Base-by-base conservation (phyloP, 2,888 invertebrate genomes). In the Romanomermis culicivorax region DNA sequence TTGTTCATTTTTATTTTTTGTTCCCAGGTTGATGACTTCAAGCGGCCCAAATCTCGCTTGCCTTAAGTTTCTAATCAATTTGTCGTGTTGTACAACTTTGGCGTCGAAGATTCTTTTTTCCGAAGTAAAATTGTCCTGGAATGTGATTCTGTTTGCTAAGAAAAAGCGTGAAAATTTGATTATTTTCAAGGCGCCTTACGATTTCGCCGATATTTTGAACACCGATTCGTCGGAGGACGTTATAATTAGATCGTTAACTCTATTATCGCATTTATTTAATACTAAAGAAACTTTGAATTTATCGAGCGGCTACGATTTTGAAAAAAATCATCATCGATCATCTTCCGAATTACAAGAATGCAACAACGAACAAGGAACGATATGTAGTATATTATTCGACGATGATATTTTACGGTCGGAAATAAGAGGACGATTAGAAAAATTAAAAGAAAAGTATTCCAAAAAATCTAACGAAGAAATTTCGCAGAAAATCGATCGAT, bases 101-200 rank as follows among this genome's bases (percentile, higher is more conserved):
- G 72, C 77, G 52, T 76, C 75, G 11, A 72, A 74, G 61, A 66
- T 77, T 45, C 65, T 77, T 53, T 75, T 76, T 56, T 75, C 76
- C 51, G 74, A 76, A 72, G 77, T 77, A 64, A 60, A 59, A 48
- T 27, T 11, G 23, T 7, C 7, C 7, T 7, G 11, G 47, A 7
- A 7, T 7, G 14, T 7, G 47, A 45, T 11, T 36, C 17, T 36
- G 47, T 7, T 23, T 20, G 47, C 47, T 7, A 23, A 45, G 17
- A 17, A 11, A 7, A 45, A 4, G 47, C 23, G n/a, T n/a, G n/a
- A n/a, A n/a, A n/a, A n/a, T 45, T 45, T 45, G 11, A 7, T n/a
- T 17, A 30, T n/a, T 23, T 30, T 51, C 20, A 23, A 42, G 52
- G 17, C 42, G 2, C 52, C 52, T 3, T 2, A 17, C 24, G 25